Base-by-base conservation (phyloP, 2,113 vertebrate genomes). In the Microcebus jonahi region DNA sequence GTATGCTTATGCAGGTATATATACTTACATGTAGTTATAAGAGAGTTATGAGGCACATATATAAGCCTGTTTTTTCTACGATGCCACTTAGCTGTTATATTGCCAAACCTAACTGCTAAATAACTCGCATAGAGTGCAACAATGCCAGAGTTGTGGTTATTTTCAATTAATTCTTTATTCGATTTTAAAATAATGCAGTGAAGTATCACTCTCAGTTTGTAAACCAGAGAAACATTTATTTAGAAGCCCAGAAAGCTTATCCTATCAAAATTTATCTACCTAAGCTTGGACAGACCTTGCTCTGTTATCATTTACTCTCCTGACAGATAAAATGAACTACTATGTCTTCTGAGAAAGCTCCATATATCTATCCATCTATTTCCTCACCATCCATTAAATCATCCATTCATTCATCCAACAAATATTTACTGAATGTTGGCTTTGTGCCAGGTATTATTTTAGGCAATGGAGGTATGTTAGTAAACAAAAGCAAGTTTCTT, bases 251-350 rank as follows among this genome's bases (percentile, higher is more conserved):
- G 42, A 79, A 94, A 77, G 36, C 31, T 75, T n/a, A 48, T 21
- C 20, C 5, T 48, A 39, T 48, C 34, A 55, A 85, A 85, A 31
- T 42, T 29, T 50, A 45, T 29, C 71, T 85, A 5, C 61, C 10
- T 68, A n/a, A 82, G 31, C 23, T 48, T 17, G 77, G 45, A 68
- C 6, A 70, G 48, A 79, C n/a, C 8, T 36, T 84, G 21, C 29
- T 70, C 25, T 71, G 15, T 20, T 29, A 50, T 73, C 17, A 73
- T 61, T 80, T 88, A 88, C 29, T 70, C 31, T 86, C 45, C 34
- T 92, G 63, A 11, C 23, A 91, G n/a, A 80, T 27, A 80, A 95
- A 94, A 90, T 12, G 73, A 94, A 84, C 59, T 48, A 59, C 34
- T 55, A 0, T 67, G 23, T 90, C 57, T 65, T 87, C 42, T 42